phyloP scores from a whole-genome alignment of 2,113 vertebrate species.

The Grammatotria lemairii region DNA sequence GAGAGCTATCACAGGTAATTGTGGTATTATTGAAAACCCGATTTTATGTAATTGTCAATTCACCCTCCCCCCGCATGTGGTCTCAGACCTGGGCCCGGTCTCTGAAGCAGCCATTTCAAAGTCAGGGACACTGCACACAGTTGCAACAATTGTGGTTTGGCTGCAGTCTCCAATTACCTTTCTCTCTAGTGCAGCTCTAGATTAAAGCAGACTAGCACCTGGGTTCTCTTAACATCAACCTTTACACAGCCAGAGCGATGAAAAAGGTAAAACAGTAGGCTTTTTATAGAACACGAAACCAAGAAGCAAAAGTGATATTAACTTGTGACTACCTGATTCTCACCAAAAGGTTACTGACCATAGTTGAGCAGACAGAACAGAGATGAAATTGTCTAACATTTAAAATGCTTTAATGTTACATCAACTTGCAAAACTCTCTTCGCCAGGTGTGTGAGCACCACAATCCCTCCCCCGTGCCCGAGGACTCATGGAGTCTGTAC shows the following conservation, averaged over 20 bases:
- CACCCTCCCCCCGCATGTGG: background rate
- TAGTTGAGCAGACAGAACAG: background rate
- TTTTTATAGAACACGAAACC: background rate
- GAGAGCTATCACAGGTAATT: background rate
- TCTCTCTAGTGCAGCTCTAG: background rate
- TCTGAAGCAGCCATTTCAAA: background rate
- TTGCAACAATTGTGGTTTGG: background rate
- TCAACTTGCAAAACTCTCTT: background rate
- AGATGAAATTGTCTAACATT: background rate
- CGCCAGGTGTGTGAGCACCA: constrained; percentile 74
- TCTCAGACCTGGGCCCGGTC: rapidly evolving
- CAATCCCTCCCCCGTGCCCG: background rate
- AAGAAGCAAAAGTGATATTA: background rate
- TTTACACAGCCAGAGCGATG: rapidly evolving
- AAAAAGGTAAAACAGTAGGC: background rate
- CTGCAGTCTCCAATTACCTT: background rate
- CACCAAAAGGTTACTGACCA: background rate
- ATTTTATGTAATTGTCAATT: background rate
- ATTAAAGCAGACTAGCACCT: background rate
- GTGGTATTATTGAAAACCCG: background rate
- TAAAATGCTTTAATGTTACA: background rate
- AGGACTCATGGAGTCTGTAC: constrained; percentile 67
- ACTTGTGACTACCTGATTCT: background rate
- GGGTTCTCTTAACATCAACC: background rate
- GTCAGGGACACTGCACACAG: background rate